Evolutionary conservation across 2,888 invertebrate genomes (phyloP), one percentile per base, ranked within the genome.

Genomic region (Rhodophaea formosa): DNA sequence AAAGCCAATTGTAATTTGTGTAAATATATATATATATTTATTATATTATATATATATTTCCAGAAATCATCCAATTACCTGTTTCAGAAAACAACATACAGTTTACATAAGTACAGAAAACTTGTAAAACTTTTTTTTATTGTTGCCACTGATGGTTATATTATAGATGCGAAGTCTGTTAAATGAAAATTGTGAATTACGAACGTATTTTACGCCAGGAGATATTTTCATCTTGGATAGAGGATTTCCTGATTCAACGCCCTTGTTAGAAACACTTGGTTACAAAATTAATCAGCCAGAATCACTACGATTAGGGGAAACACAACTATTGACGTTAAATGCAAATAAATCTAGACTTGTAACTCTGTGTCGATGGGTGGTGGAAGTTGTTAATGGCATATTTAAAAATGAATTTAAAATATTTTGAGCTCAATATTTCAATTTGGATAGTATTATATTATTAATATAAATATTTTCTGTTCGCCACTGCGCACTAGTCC

Each of bases 351-450:
- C 35, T 1, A 45, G 44, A 29, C 23, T 17, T 23, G 46, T 53
- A 10, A 57, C 52, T 8, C n/a, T 57, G 17, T 57, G 46, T 16
- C 51, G 57, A 23, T 57, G 57, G 57, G 46, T 52, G n/a, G n/a
- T n/a, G n/a, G n/a, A n/a, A n/a, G n/a, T n/a, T n/a, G n/a, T n/a
- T n/a, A n/a, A n/a, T n/a, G n/a, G n/a, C n/a, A n/a, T n/a, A n/a
- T n/a, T n/a, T n/a, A n/a, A n/a, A n/a, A n/a, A n/a, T n/a, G n/a
- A n/a, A 52, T 57, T 10, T 51, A 52, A 16, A 0, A 35, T 35
- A 35, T 35, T 35, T 35, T 10, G 35, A 35, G 35, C 35, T 10
- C 10, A 35, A 35, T 35, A 35, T 35, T 35, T 35, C n/a, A n/a
- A n/a, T n/a, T n/a, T n/a, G n/a, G n/a, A n/a, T n/a, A n/a, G n/a